Conservation (phyloP, 2,888 invertebrate genomes). For the Drosophila limbata region DNA sequence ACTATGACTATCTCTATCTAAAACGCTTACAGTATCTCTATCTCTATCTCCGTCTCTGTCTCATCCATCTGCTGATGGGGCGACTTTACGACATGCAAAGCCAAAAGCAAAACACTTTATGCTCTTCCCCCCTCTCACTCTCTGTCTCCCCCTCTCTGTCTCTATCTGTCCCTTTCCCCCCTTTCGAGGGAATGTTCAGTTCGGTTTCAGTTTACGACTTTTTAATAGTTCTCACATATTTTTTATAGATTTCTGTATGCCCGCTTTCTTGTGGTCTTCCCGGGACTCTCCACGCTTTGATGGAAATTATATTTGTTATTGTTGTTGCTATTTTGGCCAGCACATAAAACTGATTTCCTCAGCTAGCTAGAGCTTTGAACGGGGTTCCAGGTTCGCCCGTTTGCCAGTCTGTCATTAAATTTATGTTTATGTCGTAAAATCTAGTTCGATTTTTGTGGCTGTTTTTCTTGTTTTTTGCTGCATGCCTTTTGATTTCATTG, state of each 20-base stretch:
- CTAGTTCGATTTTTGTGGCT: conserved; percentile 68
- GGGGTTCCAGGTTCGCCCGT: conserved; percentile 22
- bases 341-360: conserved; percentile 82
- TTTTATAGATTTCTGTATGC: conserved; percentile 74
- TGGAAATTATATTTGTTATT: conserved; percentile 69
- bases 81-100: conserved; percentile 79
- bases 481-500: conserved; percentile 63
- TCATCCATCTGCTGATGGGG: conserved; percentile 54
- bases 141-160: conserved; percentile 1
- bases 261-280: conserved; percentile 56
- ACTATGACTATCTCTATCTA: conserved; percentile 27
- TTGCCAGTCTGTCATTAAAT: conserved; percentile 77
- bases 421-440: conserved; percentile 82
- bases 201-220: conserved; percentile 79
- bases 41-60: conserved; percentile 15
- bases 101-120: conserved; percentile 70
- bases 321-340: conserved; percentile 68
- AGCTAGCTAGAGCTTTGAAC: conserved; percentile 15
- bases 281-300: conserved; percentile 40
- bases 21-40: too few relatives aligned
- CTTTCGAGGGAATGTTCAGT: conserved; percentile 28
- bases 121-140: conserved; percentile 11
- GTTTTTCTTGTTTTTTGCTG: conserved; percentile 25
- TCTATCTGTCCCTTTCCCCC: background rate
- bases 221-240: conserved; percentile 84